A percentile compares a stretch with the other conserved stretches of the same genome.
phyloP scores from a whole-genome alignment of 2,113 vertebrate species.

The Meles meles region DNA sequence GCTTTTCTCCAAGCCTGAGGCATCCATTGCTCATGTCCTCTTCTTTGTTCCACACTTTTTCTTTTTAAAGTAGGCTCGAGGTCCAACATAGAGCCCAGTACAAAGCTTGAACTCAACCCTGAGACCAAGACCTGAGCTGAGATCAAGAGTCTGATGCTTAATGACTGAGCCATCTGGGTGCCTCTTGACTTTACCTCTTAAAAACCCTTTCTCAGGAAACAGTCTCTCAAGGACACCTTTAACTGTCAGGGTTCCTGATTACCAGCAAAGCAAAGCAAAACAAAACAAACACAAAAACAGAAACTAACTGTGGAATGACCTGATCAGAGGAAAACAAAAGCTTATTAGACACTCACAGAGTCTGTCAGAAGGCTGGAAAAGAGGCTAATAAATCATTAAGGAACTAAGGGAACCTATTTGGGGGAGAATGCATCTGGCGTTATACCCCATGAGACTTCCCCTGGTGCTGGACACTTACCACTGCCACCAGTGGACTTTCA shows the following conservation, averaged over 20 bases:
- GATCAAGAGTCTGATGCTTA: background rate
- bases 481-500: background rate
- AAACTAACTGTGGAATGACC: background rate
- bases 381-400: background rate
- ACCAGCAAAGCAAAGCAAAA: background rate
- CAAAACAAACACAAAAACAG: no score
- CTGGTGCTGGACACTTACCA: background rate
- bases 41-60: background rate
- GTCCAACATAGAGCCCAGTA: background rate
- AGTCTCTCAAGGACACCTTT: background rate
- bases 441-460: background rate
- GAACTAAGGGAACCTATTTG: background rate
- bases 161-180: background rate
- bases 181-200: background rate
- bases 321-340: background rate
- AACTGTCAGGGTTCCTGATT: background rate
- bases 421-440: background rate
- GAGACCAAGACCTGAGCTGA: background rate
- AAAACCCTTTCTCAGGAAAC: background rate
- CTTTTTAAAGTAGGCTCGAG: background rate
- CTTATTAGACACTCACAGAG: background rate
- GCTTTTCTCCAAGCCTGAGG: background rate
- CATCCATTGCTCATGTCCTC: background rate
- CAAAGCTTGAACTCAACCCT: background rate
- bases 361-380: background rate